phyloP scores from a whole-genome alignment of 2,113 vertebrate genomes.

The Cyprinodon tularosa region DNA sequence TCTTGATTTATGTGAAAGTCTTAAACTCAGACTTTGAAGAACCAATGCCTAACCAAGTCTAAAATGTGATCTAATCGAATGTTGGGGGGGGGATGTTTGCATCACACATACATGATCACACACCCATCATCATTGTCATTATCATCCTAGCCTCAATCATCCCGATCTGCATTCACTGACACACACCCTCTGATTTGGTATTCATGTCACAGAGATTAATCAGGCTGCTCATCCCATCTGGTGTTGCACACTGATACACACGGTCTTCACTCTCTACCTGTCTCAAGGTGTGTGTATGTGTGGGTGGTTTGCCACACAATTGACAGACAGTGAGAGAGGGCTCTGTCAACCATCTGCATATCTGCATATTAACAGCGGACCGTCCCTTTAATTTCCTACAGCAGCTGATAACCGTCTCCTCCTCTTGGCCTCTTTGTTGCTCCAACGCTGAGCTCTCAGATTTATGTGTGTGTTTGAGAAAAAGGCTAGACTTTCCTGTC shows the following conservation, averaged over 20 bases:
- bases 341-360: conserved; percentile 91
- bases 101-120: conserved; percentile 5
- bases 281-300: conserved; percentile 9
- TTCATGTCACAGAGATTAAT: conserved; percentile 91
- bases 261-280: conserved; percentile 24
- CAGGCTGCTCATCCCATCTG: conserved; percentile 82
- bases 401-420: conserved; percentile 94
- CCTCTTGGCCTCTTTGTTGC: conserved; percentile 89
- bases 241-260: conserved; percentile 35
- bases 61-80: conserved; percentile 5
- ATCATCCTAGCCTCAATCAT: conserved; percentile 5
- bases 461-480: background rate
- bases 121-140: conserved; percentile 4
- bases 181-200: conserved; percentile 84
- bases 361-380: conserved; percentile 91
- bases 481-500: background rate
- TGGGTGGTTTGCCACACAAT: background rate
- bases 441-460: conserved; percentile 16
- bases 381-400: conserved; percentile 98
- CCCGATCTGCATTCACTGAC: conserved; percentile 1
- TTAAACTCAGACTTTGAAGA: background rate
- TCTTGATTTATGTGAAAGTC: background rate
- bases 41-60: background rate
- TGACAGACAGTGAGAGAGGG: conserved; percentile 52
- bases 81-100: conserved; percentile 10